Conservation (phyloP, 1,140 invertebrate genomes). For the Antheraea pernyi region DNA sequence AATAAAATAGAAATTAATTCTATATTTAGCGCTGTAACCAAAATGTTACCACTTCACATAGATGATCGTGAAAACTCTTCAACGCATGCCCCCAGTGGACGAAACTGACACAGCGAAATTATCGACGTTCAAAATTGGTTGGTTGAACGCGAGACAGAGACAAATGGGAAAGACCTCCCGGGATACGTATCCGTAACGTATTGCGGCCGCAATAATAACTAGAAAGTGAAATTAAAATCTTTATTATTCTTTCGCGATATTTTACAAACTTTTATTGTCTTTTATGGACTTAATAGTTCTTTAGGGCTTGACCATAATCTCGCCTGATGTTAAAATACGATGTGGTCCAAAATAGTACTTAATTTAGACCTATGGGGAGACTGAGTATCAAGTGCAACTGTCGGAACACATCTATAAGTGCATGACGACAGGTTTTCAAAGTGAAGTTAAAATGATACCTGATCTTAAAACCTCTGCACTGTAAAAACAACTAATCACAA, state of each 20-base stretch:
- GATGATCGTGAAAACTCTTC: neutral
- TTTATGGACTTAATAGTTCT: too few relatives aligned
- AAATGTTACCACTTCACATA: neutral
- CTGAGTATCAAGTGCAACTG: too few relatives aligned
- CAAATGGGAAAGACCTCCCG: conserved; percentile 13
- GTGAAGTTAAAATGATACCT: too few relatives aligned
- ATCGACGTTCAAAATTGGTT: conserved; percentile 24
- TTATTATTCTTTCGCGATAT: neutral
- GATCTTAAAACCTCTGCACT: too few relatives aligned
- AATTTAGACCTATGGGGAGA: too few relatives aligned
- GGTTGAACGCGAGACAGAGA: conserved; percentile 16
- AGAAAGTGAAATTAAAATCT: neutral
- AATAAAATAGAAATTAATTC: neutral
- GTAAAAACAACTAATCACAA: too few relatives aligned
- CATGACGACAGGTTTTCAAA: too few relatives aligned
- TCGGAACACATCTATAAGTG: too few relatives aligned
- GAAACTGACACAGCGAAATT: conserved; percentile 14
- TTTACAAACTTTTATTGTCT: neutral
- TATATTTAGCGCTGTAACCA: neutral
- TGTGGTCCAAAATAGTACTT: too few relatives aligned
- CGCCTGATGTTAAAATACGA: too few relatives aligned
- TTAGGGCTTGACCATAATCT: too few relatives aligned
- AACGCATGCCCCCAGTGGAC: neutral
- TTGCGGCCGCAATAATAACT: conserved; percentile 11
- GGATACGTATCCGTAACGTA: conserved; percentile 11